These are phyloP conservation scores for Lordiphosa fenestrarum DNA, from an alignment of 2,888 invertebrate genomes.

Conservation along the genomic window DNA sequence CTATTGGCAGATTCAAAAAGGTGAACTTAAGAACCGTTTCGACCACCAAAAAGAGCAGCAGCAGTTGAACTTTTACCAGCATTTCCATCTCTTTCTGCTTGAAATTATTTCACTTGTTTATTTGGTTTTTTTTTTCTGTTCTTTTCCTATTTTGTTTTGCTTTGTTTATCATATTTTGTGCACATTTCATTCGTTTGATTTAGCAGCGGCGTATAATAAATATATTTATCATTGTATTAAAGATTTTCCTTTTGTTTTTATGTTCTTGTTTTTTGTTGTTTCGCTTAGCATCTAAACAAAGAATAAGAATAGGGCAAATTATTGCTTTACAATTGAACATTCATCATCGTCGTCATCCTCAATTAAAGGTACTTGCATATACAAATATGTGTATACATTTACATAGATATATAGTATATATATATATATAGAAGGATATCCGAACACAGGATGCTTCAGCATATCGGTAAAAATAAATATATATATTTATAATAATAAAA, in stretches of 20 bases:
- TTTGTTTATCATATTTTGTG: slow-evolving; percentile 8
- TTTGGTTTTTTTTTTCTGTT: slow-evolving; percentile 20
- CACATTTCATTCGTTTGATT: not conserved
- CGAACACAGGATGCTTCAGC: not conserved
- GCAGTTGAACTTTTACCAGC: too few species aligned
- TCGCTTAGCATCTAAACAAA: slow-evolving; percentile 48
- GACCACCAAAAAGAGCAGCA: too few species aligned
- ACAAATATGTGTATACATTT: slow-evolving; percentile 10
- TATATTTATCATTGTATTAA: slow-evolving; percentile 40
- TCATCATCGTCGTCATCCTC: slow-evolving; percentile 16
- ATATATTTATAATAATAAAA: not conserved
- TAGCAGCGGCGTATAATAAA: slow-evolving; percentile 53
- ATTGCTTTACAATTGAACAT: slow-evolving; percentile 44
- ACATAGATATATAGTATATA: slow-evolving; percentile 9
- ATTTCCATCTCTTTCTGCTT: too few species aligned
- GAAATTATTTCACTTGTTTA: slow-evolving; percentile 14
- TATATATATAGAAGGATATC: not conserved
- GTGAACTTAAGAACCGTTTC: too few species aligned
- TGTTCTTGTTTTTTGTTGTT: slow-evolving; percentile 18
- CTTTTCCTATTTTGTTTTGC: slow-evolving; percentile 12
- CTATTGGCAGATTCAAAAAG: too few species aligned
- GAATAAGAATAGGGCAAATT: slow-evolving; percentile 48
- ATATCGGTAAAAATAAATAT: not conserved
- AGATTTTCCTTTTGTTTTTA: slow-evolving; percentile 13
- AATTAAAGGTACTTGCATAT: slow-evolving; percentile 37